Conservation (phyloP, 2,113 vertebrate genomes). For the Crocuta crocuta region DNA sequence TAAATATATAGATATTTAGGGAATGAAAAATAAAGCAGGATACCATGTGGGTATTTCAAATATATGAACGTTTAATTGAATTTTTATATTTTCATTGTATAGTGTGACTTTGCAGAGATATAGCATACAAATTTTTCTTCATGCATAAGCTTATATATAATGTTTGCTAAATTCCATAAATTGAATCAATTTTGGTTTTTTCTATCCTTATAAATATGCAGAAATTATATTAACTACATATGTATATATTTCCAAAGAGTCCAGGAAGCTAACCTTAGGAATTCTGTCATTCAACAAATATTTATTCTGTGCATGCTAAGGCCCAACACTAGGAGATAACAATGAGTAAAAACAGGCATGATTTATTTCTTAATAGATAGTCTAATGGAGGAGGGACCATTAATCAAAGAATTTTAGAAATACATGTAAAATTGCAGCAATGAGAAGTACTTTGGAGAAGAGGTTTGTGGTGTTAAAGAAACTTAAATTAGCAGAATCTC, state of each 20-base stretch:
- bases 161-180: not conserved
- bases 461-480: not conserved
- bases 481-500: not conserved
- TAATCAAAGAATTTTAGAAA: not conserved
- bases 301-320: not conserved
- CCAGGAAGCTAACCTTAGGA: not conserved
- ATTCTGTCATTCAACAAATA: not conserved
- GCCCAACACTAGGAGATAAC: not conserved
- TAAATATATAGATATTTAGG: not conserved
- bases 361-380: not conserved
- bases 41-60: not conserved
- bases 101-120: not conserved
- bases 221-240: slow-evolving; percentile 21
- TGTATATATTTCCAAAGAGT: not conserved
- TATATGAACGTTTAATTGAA: not conserved
- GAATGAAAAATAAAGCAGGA: slow-evolving; percentile 8
- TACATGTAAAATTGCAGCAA: not conserved
- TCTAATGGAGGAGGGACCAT: not conserved
- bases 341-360: not conserved
- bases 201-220: not conserved
- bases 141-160: not conserved
- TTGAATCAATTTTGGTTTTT: not conserved
- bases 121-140: not conserved
- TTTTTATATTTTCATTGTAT: slow-evolving; percentile 5
- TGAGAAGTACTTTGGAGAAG: not conserved